A percentile compares a stretch with the other conserved stretches of the same genome.
Conservation (phyloP, 2,797 vertebrate genomes). For the Garrulus glandarius region DNA sequence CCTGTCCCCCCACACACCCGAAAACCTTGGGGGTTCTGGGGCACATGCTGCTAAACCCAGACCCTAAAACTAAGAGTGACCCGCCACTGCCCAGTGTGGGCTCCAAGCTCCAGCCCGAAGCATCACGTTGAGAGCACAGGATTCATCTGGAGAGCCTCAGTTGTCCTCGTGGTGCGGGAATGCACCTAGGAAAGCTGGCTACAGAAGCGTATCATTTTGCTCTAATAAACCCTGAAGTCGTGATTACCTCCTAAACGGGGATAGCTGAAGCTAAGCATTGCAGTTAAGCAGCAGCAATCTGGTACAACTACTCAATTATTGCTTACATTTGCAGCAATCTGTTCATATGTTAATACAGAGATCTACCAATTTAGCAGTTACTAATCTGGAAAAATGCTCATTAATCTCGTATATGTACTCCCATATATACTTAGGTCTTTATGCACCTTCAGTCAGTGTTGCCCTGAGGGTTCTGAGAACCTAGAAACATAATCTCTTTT, state of each 20-base stretch:
- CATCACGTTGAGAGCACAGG: fast-evolving
- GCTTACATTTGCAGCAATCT: slow-evolving; percentile 41
- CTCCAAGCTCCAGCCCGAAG: neutral
- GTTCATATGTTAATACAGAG: neutral
- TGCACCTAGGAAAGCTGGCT: neutral
- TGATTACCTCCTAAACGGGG: neutral
- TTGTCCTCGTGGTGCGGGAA: neutral
- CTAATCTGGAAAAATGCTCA: neutral
- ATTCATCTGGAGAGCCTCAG: neutral
- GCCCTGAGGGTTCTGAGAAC: neutral
- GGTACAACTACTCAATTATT: slow-evolving; percentile 1
- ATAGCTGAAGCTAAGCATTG: neutral
- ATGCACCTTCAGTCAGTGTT: neutral
- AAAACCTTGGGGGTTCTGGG: fast-evolving
- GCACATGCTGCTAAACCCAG: fast-evolving
- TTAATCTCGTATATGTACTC: neutral
- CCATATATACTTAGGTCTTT: neutral
- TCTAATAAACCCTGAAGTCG: neutral
- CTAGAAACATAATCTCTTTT: neutral
- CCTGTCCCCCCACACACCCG: fast-evolving
- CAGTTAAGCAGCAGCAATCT: neutral
- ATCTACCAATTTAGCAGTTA: slow-evolving; percentile 25
- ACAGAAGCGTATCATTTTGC: neutral
- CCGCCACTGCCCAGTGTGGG: fast-evolving
- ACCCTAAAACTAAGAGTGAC: fast-evolving